Evolutionary conservation across 2,113 vertebrate species (phyloP).

Genomic region (Antechinus stuartii): DNA sequence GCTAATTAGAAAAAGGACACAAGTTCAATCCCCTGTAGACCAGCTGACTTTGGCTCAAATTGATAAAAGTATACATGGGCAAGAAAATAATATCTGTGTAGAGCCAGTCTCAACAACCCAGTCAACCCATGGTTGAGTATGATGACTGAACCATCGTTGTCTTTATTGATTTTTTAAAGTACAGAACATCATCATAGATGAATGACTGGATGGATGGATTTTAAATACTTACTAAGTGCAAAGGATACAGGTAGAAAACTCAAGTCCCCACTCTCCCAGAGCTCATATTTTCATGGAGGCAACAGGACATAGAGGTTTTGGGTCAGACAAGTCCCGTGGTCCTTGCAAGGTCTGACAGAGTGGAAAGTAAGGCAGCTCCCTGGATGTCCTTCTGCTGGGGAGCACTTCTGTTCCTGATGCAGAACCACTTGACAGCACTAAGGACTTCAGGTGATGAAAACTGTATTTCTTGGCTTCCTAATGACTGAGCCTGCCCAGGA

Average conservation of each 20-base stretch:
- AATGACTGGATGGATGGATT: not conserved
- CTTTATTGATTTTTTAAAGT: too few relatives aligned
- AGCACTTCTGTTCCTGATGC: not conserved
- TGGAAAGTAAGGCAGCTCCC: not conserved
- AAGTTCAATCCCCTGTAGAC: not conserved
- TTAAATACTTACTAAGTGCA: not conserved
- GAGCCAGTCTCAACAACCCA: not conserved
- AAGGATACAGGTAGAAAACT: not conserved
- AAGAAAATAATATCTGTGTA: not conserved
- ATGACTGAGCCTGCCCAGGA: not conserved
- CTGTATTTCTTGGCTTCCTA: not conserved
- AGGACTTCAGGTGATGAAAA: not conserved
- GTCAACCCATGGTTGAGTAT: not conserved
- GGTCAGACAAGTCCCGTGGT: not conserved
- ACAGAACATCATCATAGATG: not conserved
- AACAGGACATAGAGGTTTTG: not conserved
- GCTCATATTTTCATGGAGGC: not conserved
- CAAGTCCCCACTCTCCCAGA: not conserved
- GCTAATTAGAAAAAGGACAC: conserved; percentile 4
- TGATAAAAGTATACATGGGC: not conserved
- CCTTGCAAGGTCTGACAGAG: not conserved
- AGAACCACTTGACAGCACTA: not conserved
- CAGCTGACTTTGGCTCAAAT: conserved; percentile 18
- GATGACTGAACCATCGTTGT: too few relatives aligned
- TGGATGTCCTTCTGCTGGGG: not conserved